phyloP scores from a whole-genome alignment of 2,888 invertebrate species.

The Tipula vernalis region DNA sequence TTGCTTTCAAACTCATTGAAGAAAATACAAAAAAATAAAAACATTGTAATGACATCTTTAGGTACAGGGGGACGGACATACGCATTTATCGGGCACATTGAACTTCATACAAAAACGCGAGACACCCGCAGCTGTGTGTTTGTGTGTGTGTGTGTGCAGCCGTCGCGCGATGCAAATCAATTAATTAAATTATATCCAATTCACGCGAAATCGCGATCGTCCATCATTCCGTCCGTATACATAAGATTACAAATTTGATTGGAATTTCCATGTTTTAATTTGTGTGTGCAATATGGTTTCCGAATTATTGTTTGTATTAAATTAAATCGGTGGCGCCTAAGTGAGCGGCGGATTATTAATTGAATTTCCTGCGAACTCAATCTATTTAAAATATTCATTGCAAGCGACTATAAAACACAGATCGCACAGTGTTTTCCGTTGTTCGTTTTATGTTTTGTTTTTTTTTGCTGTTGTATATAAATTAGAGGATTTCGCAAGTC shows the following conservation, averaged over 20 bases:
- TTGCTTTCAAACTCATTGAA: background rate
- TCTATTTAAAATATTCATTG: background rate
- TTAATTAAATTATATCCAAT: background rate
- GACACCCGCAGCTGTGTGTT: too few species aligned
- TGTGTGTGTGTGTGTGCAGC: too few species aligned
- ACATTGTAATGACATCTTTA: background rate
- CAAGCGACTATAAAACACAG: background rate
- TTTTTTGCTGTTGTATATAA: background rate
- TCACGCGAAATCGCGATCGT: background rate
- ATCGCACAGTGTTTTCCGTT: background rate
- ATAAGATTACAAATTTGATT: background rate
- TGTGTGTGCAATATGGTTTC: background rate
- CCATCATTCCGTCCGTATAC: too few species aligned
- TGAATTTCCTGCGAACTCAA: background rate
- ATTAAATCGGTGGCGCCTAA: background rate
- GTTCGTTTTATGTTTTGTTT: background rate
- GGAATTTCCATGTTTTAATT: background rate
- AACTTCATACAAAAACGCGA: background rate
- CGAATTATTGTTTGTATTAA: background rate
- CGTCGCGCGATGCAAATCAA: background rate
- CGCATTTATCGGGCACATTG: background rate
- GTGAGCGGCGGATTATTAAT: background rate
- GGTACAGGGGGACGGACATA: background rate
- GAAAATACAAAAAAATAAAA: background rate
- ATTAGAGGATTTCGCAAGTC: background rate